Conservation (phyloP, 2,797 vertebrate species). For the Alca torda region DNA sequence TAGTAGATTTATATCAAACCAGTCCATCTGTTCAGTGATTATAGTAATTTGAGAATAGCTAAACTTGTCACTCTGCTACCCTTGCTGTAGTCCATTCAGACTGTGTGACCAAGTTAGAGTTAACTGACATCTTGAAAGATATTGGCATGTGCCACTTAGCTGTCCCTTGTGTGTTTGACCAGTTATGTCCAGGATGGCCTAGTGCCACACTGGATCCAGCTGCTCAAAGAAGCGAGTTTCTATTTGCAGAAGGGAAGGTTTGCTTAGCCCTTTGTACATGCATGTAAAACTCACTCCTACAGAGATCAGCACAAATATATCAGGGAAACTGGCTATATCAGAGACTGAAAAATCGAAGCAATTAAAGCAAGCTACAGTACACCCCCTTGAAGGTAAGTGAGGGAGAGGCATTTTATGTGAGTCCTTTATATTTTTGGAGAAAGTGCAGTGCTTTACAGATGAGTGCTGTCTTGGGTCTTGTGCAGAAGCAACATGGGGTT, state of each 20-base stretch:
- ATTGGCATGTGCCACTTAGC: not conserved
- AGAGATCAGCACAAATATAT: not conserved
- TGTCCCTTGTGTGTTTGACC: not conserved
- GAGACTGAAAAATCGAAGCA: not conserved
- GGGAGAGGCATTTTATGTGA: not conserved
- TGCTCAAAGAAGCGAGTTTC: not conserved
- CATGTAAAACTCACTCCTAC: not conserved
- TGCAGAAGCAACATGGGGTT: not conserved
- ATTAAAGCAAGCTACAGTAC: not conserved
- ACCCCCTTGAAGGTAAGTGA: not conserved
- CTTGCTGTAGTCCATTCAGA: not conserved
- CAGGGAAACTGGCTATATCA: not conserved
- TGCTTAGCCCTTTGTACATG: not conserved
- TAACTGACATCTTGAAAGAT: not conserved
- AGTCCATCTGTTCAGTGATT: slow-evolving; percentile 46
- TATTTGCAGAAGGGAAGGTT: not conserved
- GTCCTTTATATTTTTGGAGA: not conserved
- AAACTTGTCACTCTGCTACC: not conserved
- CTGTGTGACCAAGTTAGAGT: not conserved
- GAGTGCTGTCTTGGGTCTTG: not conserved
- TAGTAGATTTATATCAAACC: slow-evolving; percentile 1
- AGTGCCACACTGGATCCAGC: not conserved
- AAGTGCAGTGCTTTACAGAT: not conserved
- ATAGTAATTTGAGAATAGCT: not conserved
- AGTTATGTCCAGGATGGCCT: not conserved